These are phyloP conservation scores for Phyllopteryx taeniolatus DNA, from an alignment of 2,113 vertebrate genomes.

Conservation along the genomic window DNA sequence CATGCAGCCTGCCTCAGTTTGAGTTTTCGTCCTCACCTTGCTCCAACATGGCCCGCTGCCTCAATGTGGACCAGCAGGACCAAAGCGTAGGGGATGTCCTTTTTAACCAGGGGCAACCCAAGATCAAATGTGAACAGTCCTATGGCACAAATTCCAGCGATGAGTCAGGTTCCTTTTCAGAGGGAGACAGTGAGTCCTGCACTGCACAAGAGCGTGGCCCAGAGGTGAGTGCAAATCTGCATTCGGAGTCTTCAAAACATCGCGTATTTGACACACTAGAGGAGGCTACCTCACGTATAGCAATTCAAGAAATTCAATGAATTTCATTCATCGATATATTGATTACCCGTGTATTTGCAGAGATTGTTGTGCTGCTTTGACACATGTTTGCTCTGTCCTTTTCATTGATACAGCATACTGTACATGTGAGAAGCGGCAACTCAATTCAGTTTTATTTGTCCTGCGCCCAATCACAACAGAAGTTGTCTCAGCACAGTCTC, in stretches of 20 bases:
- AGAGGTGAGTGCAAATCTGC: conserved; percentile 81
- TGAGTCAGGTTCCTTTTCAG: conserved; percentile 97
- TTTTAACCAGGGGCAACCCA: conserved; percentile 86
- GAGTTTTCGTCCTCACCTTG: conserved; percentile 98
- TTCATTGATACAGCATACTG: neutral
- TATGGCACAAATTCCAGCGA: conserved; percentile 99
- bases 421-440: neutral
- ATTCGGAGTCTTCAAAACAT: conserved; percentile 48
- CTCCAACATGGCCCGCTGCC: conserved; percentile 88
- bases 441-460: too few species aligned
- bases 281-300: neutral
- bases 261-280: conserved; percentile 32
- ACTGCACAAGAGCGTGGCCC: conserved; percentile 89
- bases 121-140: conserved; percentile 99
- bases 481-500: too few species aligned
- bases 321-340: neutral
- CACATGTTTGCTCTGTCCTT: too few species aligned
- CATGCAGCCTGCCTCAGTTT: conserved; percentile 95
- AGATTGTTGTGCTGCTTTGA: too few species aligned
- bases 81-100: conserved; percentile 81
- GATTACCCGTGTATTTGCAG: too few species aligned
- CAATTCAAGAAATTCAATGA: neutral
- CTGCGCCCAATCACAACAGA: too few species aligned
- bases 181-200: conserved; percentile 99
- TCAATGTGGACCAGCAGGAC: conserved; percentile 87